Conservation (phyloP, 2,888 invertebrate species). For the Drosophila melanosoma region DNA sequence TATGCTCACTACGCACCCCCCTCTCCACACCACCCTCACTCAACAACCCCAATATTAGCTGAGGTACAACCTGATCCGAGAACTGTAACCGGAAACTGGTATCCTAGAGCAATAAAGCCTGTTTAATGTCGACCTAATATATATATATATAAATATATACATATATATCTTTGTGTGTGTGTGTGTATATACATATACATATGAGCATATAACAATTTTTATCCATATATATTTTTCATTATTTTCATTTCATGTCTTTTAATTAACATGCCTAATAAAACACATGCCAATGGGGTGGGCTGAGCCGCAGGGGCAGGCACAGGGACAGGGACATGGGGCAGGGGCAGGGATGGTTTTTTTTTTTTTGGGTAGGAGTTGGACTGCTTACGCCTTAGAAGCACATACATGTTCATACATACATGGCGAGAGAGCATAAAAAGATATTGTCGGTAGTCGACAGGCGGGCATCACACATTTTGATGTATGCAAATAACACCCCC, state of each 20-base stretch:
- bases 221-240: conserved; percentile 76
- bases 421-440: conserved; percentile 68
- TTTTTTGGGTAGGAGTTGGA: conserved; percentile 10
- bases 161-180: background rate
- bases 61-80: conserved; percentile 17
- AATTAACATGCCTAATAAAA: conserved; percentile 81
- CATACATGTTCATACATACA: conserved; percentile 18
- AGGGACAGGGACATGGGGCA: conserved; percentile 1
- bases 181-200: conserved; percentile 13
- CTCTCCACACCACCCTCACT: background rate
- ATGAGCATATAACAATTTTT: conserved; percentile 43
- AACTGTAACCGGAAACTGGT: conserved; percentile 25
- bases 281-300: conserved; percentile 67
- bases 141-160: background rate
- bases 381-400: conserved; percentile 20
- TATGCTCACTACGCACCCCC: background rate
- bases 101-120: conserved; percentile 31
- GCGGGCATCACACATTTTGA: conserved; percentile 61
- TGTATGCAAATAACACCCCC: conserved; percentile 74
- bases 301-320: background rate
- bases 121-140: conserved; percentile 11
- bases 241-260: conserved; percentile 82
- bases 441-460: conserved; percentile 64
- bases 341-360: conserved; percentile 2
- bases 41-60: conserved; percentile 3